Base-by-base conservation (phyloP, 2,888 invertebrate species). In the Drosophila diplacantha region DNA sequence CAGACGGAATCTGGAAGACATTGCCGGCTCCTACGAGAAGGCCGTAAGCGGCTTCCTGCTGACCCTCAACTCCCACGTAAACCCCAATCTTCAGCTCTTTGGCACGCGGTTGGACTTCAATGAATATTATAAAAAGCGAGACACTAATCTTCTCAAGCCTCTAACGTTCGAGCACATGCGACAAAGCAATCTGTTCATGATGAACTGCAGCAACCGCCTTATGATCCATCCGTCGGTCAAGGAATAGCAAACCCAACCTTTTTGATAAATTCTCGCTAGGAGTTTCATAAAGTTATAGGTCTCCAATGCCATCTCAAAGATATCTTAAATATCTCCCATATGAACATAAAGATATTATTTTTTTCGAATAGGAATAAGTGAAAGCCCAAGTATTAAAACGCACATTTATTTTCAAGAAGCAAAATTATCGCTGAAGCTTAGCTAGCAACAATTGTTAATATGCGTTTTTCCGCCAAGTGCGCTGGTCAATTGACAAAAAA, bases 21-120 rank as follows among this genome's bases (percentile, higher is more conserved):
- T 87, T 43, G 83, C 86, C 6, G 57, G 57, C 3, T 83, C 84
- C 5, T 89, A 88, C 50, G 90, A 95, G 90, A 94, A 94, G 66
- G 94, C 95, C 85, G 95, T 98, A 35, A 94, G 95, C 57, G 93
- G 94, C 68, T 94, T 98, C 86, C 91, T 98, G 50, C 89, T 95
- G 49, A 93, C 95, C 88, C 90, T 98, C 20, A 94, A 96, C 18
- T 91, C 93, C 2, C 95, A 96, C 83, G 90, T 93, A 52, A 96
- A 98, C 88, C 93, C 94, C 71, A 96, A 95, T 74, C 90, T 98
- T 16, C 95, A 97, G 83, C 92, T 96, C 75, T 91, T 98, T 61
- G 96, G 97, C 70, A 96, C 96, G 84, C 92, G 98, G 3, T 90
- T 98, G 58, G 97, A 98, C 89, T 98, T 98, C 88, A 98, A 97